Evolutionary conservation across 2,113 vertebrate genomes (phyloP).

Genomic region (Tricholaema leucomelas): DNA sequence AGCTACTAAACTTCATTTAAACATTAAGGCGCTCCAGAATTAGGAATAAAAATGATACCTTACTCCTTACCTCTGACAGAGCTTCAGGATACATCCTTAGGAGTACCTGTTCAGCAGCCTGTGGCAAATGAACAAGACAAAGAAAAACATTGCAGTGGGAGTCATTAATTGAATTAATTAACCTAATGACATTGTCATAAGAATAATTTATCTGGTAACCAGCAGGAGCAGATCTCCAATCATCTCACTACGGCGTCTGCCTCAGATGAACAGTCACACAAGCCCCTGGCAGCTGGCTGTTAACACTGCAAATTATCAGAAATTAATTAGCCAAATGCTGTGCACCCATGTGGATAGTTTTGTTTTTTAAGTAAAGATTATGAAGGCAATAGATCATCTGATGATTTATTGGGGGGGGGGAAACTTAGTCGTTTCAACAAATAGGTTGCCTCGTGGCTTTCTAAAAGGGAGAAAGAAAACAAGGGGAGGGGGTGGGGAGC

Average conservation of each 20-base stretch:
- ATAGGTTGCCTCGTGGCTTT: not conserved
- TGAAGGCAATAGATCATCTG: slow-evolving; percentile 15
- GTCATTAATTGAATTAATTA: slow-evolving; percentile 75
- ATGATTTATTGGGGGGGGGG: slow-evolving; percentile 20
- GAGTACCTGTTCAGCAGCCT: slow-evolving; percentile 61
- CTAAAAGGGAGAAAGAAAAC: not conserved
- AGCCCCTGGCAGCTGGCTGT: slow-evolving; percentile 50
- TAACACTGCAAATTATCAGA: slow-evolving; percentile 52
- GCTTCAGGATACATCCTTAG: not conserved
- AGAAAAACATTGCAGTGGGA: slow-evolving; percentile 52
- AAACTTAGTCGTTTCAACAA: slow-evolving; percentile 7
- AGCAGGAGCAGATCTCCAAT: slow-evolving; percentile 62
- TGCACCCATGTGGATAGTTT: slow-evolving; percentile 55
- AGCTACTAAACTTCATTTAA: not conserved
- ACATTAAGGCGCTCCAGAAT: not conserved
- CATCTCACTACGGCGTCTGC: slow-evolving; percentile 38
- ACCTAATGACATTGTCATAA: slow-evolving; percentile 64
- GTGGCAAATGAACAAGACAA: slow-evolving; percentile 60
- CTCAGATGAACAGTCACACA: slow-evolving; percentile 36
- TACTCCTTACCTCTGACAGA: slow-evolving; percentile 21
- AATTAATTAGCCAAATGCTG: slow-evolving; percentile 66
- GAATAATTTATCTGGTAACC: slow-evolving; percentile 70
- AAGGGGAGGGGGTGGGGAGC: accelerated
- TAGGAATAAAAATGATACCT: not conserved
- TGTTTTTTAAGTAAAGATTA: slow-evolving; percentile 60